Evolutionary conservation across 2,888 invertebrate species (phyloP), one percentile per base, ranked within the genome.

Genomic region (Aleiodes leptofemur): DNA sequence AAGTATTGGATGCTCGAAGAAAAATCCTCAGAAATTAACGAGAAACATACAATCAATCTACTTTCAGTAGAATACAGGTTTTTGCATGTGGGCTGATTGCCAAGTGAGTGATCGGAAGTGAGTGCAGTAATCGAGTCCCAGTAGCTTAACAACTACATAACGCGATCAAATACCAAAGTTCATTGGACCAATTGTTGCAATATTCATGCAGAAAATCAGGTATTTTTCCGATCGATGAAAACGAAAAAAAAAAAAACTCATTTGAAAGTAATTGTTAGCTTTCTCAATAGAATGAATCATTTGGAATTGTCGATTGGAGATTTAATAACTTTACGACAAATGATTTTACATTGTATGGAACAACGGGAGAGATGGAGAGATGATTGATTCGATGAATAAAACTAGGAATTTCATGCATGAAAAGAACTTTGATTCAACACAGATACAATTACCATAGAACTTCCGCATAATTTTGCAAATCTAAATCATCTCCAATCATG

Each of bases 91-190:
- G 61, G 61, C 61, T 61, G 61, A 43, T 61, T 61, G 38, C 61
- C 61, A 61, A 61, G 43, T 43, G 61, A 43, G 14, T 61, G 61
- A 38, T 38, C 61, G 61, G 61, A 61, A 61, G 61, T 61, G 43
- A 61, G 43, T 38, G 43, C 61, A 61, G 43, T 43, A 61, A 61
- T 61, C 43, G 61, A 61, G 43, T 61, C 38, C 34, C 38, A 34
- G n/a, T 13, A 61, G 34, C 59, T 61, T 38, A n/a, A 61, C 59
- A 61, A 34, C 38, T 14, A n/a, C 16, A 61, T 43, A 61, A 38
- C 43, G 14, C 16, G 16, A 43, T 34, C 61, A 43, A 61, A 61
- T 61, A 43, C 43, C 61, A 61, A 43, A 23, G 61, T 38, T 61
- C 61, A 43, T 43, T 61, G 38, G 43, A 61, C 61, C 61, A 61